Base-by-base conservation (phyloP, 2,797 vertebrate species). In the Cyclopterus lumpus region DNA sequence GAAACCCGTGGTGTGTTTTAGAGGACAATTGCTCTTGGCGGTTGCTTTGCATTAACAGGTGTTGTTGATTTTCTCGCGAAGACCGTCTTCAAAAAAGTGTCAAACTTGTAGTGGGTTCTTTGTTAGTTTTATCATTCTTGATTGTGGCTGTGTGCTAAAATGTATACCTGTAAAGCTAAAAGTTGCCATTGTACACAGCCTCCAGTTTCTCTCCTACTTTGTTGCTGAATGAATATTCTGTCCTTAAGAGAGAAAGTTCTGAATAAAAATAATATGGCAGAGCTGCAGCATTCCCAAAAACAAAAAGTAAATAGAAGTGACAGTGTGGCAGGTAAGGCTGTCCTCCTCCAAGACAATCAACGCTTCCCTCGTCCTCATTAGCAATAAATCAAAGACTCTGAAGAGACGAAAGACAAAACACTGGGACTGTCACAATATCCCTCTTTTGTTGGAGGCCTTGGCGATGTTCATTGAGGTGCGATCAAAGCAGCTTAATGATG, bases 401-500 rank as follows among this genome's bases (percentile, higher is more conserved):
- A 80, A 61, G 78, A 82, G 67, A 78, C 18, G 24, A 67, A 75
- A 78, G 55, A 84, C 69, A 83, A 86, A 51, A 81, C 73, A 67
- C 65, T 36, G 42, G 2, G 36, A 81, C 65, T 55, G 79, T 87
- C 75, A 88, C 70, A 80, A 85, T 80, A 83, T 82, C 49, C 64
- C 66, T 68, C 79, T 81, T 87, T 88, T 91, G 86, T 90, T 71
- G 62, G 34, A 72, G 62, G 59, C 57, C 67, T 28, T 46, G 4
- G 73, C 65, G 0, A 70, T n/a, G 14, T 80, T 84, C 34, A 71
- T 85, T 81, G 77, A 86, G 79, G 66, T 89, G 83, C 34, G 75
- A 89, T 91, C 85, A 89, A 89, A 90, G 91, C 80, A 36, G 82
- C 80, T 82, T 89, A 89, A 90, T 88, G 88, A 89, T 63, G 84